Conservation (phyloP, 1,140 invertebrate genomes). For the Leptinotarsa defecta region DNA sequence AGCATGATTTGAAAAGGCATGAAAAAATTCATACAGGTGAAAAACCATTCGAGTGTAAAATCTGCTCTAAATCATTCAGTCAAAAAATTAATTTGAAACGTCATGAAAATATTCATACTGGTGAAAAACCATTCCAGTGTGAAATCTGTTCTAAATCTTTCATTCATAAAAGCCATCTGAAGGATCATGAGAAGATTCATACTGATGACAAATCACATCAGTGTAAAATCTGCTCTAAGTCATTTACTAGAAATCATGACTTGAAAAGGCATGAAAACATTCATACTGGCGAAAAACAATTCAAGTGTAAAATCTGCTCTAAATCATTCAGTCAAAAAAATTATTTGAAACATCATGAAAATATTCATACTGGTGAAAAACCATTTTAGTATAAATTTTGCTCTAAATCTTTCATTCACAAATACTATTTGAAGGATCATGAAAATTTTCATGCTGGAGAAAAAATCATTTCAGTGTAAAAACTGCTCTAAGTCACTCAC, state of each 20-base stretch:
- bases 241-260: constrained; percentile 49
- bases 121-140: constrained; percentile 42
- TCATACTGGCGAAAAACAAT: constrained; percentile 72
- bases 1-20: constrained; percentile 48
- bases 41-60: constrained; percentile 40
- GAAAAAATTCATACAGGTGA: constrained; percentile 42
- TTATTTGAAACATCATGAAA: background rate
- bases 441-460: background rate
- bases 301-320: constrained; percentile 69
- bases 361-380: background rate
- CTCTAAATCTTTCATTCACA: background rate
- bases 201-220: background rate
- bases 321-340: constrained; percentile 55
- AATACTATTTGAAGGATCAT: background rate
- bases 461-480: constrained; percentile 35
- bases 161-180: constrained; percentile 40
- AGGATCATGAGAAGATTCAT: constrained; percentile 23
- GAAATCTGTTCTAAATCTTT: constrained; percentile 47
- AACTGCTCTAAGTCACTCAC: constrained; percentile 61
- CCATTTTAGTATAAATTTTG: background rate
- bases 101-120: constrained; percentile 32
- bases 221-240: constrained; percentile 34
- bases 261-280: constrained; percentile 49
- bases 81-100: constrained; percentile 36
- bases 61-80: constrained; percentile 48